Evolutionary conservation across 2,888 invertebrate species (phyloP), one percentile per base, ranked within the genome.

Genomic region (Odontocerum albicorne): DNA sequence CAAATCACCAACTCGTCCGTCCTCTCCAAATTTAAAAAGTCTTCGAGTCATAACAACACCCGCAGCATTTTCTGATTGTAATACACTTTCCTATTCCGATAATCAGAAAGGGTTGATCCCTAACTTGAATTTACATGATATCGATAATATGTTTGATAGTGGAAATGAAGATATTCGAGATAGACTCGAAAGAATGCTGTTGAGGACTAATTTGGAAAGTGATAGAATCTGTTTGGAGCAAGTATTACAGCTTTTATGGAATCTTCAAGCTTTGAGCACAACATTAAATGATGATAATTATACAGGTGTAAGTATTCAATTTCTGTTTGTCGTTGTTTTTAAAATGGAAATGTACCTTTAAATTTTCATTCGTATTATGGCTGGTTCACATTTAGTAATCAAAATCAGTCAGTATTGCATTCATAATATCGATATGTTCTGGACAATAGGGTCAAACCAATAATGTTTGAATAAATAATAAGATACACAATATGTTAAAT

Each of bases 171-270:
- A 61, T 21, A 75, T 78, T 56, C 77, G 74, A 62, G 77, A 77
- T 22, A 77, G 75, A 63, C 63, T 78, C 43, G 77, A 78, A 62
- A 75, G 75, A 65, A 78, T 78, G 77, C 74, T 78, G 61, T 58
- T 77, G 62, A 77, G 74, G 50, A 75, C 77, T 38, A 72, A 72
- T 10, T 76, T 77, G 13, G 77, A 77, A 54, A 79, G 82, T 31
- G 85, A 85, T 64, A 80, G 81, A 66, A 74, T 77, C 44, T 84
- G 84, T 63, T 71, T 86, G 65, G 82, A 85, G 64, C 84, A 85
- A 66, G 76, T 84, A 42, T 67, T 84, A 55, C 79, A 80, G 68
- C 71, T 85, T 64, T 71, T 85, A 57, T 83, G 84, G 66, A 82
- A 83, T 64, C 72, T 81, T 42, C 83, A 84, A 66, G 72, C 81